Evolutionary conservation across 2,797 vertebrate genomes (phyloP), one percentile per base, ranked within the genome.

Genomic region (Choloepus didactylus): DNA sequence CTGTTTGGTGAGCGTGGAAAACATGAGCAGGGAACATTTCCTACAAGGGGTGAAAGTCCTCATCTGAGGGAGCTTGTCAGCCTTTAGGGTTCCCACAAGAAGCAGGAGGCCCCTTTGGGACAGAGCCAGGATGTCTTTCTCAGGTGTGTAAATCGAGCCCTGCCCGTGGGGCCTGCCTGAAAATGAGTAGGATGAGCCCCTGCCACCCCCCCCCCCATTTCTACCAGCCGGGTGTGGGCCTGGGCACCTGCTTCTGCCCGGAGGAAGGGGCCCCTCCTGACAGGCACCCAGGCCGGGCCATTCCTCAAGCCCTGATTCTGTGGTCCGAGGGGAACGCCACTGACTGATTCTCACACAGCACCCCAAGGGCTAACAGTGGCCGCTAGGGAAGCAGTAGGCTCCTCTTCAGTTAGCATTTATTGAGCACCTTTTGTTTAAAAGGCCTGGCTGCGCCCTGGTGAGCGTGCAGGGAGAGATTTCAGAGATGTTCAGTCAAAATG

Each of bases 71-170:
- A 3, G 1, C 49, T n/a, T 11, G 4, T 38, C 11, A 0, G 9
- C 1, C 18, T 14, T 2, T 2, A 9, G 35, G 41, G 19, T 35
- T 29, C 7, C 46, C 41, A 3, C 46, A 11, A 3, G 83, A n/a
- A n/a, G 10, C 41, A 15, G 51, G 35, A 44, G 44, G 1, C 21
- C 2, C 29, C 1, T 38, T 1, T 2, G 23, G 66, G 49, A 4
- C n/a, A 38, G 31, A 27, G 2, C 8, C 35, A 21, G 46, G 35
- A 0, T 1, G 8, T 25, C 2, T 11, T 5, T 3, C 10, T 3
- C 5, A 6, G 0, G 1, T 3, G n/a, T 23, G 31, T 27, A 4
- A 25, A 5, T 2, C 12, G 9, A 1, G 9, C 60, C 23, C 0
- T 4, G 38, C 2, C 18, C 38, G 7, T 11, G 6, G 10, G 11